Percentiles rank a stretch among this genome's conserved stretches.
Conservation (phyloP, 2,113 vertebrate species). For the Leptodactylus fuscus region DNA sequence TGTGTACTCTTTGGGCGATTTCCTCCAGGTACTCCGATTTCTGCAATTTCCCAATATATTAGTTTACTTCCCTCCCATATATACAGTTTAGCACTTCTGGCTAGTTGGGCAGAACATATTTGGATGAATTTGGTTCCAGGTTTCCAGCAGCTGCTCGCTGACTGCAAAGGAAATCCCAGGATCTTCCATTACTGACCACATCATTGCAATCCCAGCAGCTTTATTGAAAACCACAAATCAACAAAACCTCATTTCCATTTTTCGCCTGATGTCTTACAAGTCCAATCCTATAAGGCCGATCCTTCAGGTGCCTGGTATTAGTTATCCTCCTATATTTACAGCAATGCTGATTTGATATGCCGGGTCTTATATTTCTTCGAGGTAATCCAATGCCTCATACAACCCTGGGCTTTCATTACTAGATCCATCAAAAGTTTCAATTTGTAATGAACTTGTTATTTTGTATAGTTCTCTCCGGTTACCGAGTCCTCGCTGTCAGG, state of each 20-base stretch:
- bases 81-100: neutral
- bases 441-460: slow-evolving; percentile 39
- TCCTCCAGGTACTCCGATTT: too few species aligned
- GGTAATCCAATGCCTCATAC: slow-evolving; percentile 20
- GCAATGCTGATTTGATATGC: neutral
- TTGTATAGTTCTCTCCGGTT: slow-evolving; percentile 22
- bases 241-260: slow-evolving; percentile 5
- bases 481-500: neutral
- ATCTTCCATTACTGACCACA: slow-evolving; percentile 1
- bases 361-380: neutral
- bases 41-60: too few species aligned
- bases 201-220: neutral
- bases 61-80: neutral
- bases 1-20: too few species aligned
- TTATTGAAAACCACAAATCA: slow-evolving; percentile 20
- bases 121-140: neutral
- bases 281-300: neutral
- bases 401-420: slow-evolving; percentile 13
- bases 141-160: neutral
- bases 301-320: neutral
- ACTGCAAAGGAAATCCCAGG: neutral
- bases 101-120: neutral
- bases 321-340: neutral
- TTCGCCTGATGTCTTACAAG: neutral
- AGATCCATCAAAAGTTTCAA: slow-evolving; percentile 39